Evolutionary conservation across 2,797 vertebrate genomes (phyloP), one percentile per base, ranked within the genome.

Genomic region (Botia almorhae): DNA sequence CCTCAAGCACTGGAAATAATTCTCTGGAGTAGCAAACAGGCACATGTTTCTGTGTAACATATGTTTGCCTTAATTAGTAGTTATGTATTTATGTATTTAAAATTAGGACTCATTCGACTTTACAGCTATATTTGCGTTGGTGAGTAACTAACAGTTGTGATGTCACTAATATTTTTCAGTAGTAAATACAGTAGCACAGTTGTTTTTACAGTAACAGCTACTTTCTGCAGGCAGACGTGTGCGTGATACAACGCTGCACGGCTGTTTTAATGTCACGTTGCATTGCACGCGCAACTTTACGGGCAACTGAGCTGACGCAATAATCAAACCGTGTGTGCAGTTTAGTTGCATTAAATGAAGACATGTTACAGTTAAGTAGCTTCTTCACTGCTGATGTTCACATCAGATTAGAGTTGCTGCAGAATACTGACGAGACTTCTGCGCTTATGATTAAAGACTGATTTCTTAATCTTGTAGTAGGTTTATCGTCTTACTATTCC

Each of bases 401-500:
- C 23, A 3, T 33, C 33, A 33, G 33, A 33, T 33, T 3, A 3
- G 33, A 5, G 33, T 33, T 33, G 33, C 4, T 33, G 33, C 33
- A 33, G 33, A 26, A 26, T 26, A 26, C 23, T 26, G 23, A 26
- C 23, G 23, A 26, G 23, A 51, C 13, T 51, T 16, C 19, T 61
- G 58, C 29, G n/a, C 13, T 77, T 63, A 55, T 46, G 17, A 69
- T 48, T 16, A 51, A 39, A n/a, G n/a, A 21, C 7, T 50, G 26
- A n/a, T 4, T 19, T 12, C 26, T 29, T 56, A 55, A 55, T 68
- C 21, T 4, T 23, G 50, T 74, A 56, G 4, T 2, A 50, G 48
- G 60, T 74, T 74, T 69, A 26, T 33, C 55, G 2, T 71, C 43
- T 61, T 76, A 7, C 69, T 67, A 58, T 73, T 72, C 39, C 68